Conservation (phyloP, 2,113 vertebrate genomes). For the Polypterus bichir region DNA sequence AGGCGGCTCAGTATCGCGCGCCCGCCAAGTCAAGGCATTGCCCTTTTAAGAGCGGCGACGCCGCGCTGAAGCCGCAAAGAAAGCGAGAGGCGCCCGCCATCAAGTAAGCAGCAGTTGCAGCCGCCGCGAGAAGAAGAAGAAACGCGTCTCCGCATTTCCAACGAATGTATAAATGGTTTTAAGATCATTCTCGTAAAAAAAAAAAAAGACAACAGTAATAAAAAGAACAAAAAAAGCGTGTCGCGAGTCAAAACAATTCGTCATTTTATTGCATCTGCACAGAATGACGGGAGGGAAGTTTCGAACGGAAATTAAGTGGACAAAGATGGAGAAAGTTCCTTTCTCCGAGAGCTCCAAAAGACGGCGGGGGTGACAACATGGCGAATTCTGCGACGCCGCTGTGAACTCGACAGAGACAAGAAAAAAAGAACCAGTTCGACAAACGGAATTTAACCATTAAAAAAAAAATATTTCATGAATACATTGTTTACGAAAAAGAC, state of each 20-base stretch:
- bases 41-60: constrained; percentile 48
- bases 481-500: no score
- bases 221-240: constrained; percentile 1
- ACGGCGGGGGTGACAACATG: constrained; percentile 63
- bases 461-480: no score
- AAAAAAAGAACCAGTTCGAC: background rate
- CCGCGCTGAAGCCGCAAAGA: constrained; percentile 34
- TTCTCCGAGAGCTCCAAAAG: constrained; percentile 53
- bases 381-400: constrained; percentile 47
- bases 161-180: constrained; percentile 9
- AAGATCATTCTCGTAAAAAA: constrained; percentile 2
- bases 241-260: no score
- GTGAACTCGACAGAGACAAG: constrained; percentile 29
- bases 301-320: constrained; percentile 53
- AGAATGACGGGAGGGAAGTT: constrained; percentile 39
- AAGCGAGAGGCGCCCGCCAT: constrained; percentile 36
- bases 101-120: constrained; percentile 33
- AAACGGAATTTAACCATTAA: no score
- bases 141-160: constrained; percentile 1
- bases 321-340: constrained; percentile 63
- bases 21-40: constrained; percentile 25
- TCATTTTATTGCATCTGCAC: constrained; percentile 12
- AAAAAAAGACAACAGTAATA: background rate
- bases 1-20: no score
- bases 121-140: constrained; percentile 31